Evolutionary conservation across 2,888 invertebrate genomes (phyloP), one percentile per base, ranked within the genome.

Genomic region (Caenorhabditis drosophilae): DNA sequence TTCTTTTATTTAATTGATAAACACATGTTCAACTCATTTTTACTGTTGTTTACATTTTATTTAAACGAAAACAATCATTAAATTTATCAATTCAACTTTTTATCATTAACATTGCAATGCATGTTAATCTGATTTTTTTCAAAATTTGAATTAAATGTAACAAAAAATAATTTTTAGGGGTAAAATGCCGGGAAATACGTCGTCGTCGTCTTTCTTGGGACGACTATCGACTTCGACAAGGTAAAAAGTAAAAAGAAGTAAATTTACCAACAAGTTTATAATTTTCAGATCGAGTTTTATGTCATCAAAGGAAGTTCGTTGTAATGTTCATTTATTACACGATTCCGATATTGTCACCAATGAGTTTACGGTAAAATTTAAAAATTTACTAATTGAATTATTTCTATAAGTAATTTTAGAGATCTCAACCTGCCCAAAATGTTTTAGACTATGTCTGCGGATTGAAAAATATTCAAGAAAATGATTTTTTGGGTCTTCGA

Each of bases 401-500:
- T n/a, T n/a, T n/a, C n/a, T n/a, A n/a, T n/a, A n/a, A n/a, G n/a
- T n/a, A 26, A n/a, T 66, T 74, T 41, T 70, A 83, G 81, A 75
- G 77, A 57, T 58, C 67, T 25, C 91, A 85, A 90, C 92, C 73
- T 23, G 84, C 93, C 67, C 91, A 90, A 85, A 91, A 90, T 86
- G 88, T 95, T 77, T 87, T 94, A 84, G 93, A 93, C 84, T 90
- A 91, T 87, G 90, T 93, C 71, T 94, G 93, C 86, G 90, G 91
- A 84, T 91, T 92, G 84, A 87, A 94, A 79, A 92, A 92, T 86
- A 89, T 95, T 73, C 88, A 91, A 68, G 94, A 94, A 86, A 92
- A 91, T 82, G 94, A 95, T 86, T 94, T 93, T 85, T 92, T 95
- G 85, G 94, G 94, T 12, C 88, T 94, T 70, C 89, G 93, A 69